Percentiles rank a stretch among this genome's conserved stretches.
These are phyloP conservation scores for Parazoanthus atlanticus DNA, from an alignment of 92 coral and sea anemone genomes.

Conservation along the genomic window DNA sequence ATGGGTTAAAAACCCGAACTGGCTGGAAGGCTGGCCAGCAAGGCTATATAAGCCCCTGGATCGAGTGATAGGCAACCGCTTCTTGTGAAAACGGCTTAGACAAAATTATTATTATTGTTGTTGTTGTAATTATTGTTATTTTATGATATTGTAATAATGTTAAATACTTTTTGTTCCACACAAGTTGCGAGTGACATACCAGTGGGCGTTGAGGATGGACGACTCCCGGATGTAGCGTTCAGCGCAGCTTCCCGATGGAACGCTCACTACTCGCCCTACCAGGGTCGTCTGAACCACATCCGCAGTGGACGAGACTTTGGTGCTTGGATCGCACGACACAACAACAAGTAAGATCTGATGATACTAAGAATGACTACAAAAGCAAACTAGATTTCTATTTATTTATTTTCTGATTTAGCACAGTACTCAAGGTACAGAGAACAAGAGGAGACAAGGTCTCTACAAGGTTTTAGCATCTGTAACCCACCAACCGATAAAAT, in stretches of 20 bases:
- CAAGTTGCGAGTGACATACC: constrained; percentile 81
- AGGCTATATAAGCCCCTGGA: too few species aligned
- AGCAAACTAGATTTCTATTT: background rate
- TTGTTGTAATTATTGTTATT: too few species aligned
- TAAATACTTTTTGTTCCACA: background rate
- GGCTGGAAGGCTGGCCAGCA: too few species aligned
- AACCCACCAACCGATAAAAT: too few species aligned
- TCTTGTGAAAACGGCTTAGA: too few species aligned
- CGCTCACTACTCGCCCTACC: constrained; percentile 67
- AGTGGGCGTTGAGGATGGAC: constrained; percentile 83
- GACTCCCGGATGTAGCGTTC: constrained; percentile 85
- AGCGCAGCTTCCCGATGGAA: constrained; percentile 72
- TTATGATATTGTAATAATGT: too few species aligned
- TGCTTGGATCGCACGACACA: constrained; percentile 77
- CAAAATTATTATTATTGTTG: too few species aligned
- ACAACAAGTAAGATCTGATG: constrained; percentile 56
- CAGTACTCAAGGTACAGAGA: too few species aligned
- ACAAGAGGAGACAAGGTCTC: too few species aligned
- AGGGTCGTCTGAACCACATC: constrained; percentile 75
- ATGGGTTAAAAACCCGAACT: too few species aligned
- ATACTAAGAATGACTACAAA: background rate
- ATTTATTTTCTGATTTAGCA: background rate
- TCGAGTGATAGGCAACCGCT: too few species aligned
- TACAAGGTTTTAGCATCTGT: too few species aligned
- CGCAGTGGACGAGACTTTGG: constrained; percentile 64